Conservation (phyloP, 2,113 vertebrate genomes). For the Crotalus tigris region DNA sequence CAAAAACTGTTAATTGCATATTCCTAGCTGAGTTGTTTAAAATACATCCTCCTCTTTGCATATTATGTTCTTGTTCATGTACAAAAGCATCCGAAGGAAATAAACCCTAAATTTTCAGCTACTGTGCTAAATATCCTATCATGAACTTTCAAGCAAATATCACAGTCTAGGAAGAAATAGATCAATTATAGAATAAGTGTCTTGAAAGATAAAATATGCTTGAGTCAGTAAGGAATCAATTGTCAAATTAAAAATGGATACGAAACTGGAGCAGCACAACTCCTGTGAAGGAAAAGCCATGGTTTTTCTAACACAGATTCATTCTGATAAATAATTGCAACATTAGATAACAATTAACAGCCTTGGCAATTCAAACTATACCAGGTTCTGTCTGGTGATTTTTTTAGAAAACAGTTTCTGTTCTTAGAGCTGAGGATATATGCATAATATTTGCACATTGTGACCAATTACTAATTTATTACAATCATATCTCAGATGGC, state of each 20-base stretch:
- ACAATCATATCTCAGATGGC: background rate
- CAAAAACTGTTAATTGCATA: conserved; percentile 54
- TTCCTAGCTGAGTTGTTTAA: conserved; percentile 55
- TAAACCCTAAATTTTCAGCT: background rate
- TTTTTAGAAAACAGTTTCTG: background rate
- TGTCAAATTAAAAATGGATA: background rate
- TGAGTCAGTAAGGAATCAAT: background rate
- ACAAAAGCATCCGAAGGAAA: conserved; percentile 33
- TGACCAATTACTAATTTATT: background rate
- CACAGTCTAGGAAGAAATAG: conserved; percentile 16
- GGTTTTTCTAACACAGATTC: background rate
- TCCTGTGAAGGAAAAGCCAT: background rate
- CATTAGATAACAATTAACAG: background rate
- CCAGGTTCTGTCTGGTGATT: background rate
- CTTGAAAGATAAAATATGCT: background rate
- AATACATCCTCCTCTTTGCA: conserved; percentile 23
- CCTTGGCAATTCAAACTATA: background rate
- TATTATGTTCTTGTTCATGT: conserved; percentile 26
- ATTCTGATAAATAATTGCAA: background rate
- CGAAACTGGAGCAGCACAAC: background rate
- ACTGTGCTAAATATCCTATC: conserved; percentile 7
- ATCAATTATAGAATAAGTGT: background rate
- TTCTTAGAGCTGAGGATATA: background rate
- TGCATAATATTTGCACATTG: background rate
- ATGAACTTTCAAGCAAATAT: background rate